Conservation (phyloP, 2,113 vertebrate species). For the Cottus gobio region DNA sequence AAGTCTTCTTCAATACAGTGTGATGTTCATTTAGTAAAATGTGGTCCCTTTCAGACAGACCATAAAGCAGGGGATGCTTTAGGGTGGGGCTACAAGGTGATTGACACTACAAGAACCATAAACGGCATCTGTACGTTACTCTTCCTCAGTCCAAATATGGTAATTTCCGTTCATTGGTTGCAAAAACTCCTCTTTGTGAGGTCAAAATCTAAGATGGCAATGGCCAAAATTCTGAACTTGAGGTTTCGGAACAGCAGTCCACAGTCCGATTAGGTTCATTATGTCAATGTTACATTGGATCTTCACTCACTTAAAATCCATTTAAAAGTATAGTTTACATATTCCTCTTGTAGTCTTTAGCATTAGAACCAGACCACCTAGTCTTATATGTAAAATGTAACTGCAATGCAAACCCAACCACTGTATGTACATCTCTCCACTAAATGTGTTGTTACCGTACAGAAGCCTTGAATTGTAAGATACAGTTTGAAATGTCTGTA, state of each 20-base stretch:
- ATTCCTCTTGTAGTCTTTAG: neutral
- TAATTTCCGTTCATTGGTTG: neutral
- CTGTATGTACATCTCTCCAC: neutral
- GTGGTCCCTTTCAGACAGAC: no score
- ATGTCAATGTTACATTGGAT: neutral
- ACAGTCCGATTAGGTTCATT: no score
- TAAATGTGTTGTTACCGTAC: neutral
- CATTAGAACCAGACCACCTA: neutral
- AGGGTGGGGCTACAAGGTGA: no score
- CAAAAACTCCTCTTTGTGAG: no score
- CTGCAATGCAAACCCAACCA: neutral
- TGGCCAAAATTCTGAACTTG: no score
- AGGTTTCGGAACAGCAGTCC: no score
- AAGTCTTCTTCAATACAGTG: no score
- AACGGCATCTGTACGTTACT: neutral
- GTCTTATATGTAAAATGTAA: neutral
- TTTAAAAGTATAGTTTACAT: neutral
- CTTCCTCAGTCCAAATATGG: neutral
- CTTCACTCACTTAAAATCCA: neutral
- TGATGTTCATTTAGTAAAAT: no score
- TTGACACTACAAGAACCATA: neutral
- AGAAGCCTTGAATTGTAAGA: neutral
- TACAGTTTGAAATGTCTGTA: neutral
- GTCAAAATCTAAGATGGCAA: no score
- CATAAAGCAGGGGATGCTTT: no score